Base-by-base conservation (phyloP, 2,888 invertebrate species). In the Phyto melanocephala region DNA sequence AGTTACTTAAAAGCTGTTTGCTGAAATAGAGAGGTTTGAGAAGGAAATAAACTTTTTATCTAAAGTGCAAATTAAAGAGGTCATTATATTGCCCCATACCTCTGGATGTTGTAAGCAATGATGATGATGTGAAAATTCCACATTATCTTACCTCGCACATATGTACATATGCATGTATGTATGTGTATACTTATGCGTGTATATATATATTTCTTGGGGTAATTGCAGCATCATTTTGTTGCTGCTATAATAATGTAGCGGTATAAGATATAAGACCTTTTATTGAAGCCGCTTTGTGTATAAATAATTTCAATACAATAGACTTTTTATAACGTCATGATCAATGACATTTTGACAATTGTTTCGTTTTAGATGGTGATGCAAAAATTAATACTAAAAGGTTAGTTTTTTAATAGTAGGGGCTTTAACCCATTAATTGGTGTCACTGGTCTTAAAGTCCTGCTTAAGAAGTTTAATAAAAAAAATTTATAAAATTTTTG, bases 11-110 rank as follows among this genome's bases (percentile, higher is more conserved):
- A n/a, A n/a, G 62, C 13, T n/a, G 45, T 33, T 20, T n/a, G 45
- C 1, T 1, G 24, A n/a, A 24, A 54, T 20, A 40, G 6, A 5
- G 11, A 20, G 2, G 15, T 3, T 6, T 6, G n/a, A 50, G 24
- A 40, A 24, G 54, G 67, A 37, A 15, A 22, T 6, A 3, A 45
- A 17, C 8, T 3, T 28, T n/a, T 15, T 33, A 35, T 20, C 6
- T 37, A 33, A 62, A 81, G 68, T 74, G 78, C 62, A 81, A 75
- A 82, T 82, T 82, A 79, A 75, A 71, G 70, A 79, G 65, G 58
- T 15, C 47, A 77, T 60, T 60, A 4, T 20, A 47, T 20, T 22
- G 54, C 28, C 68, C 67, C 40, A 33, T 70, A 52, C 56, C 54
- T 28, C 50, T 60, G 58, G 22, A 37, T 62, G 42, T n/a, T 67